Base-by-base conservation (phyloP, 2,888 invertebrate species). In the Erpobdella octoculata region DNA sequence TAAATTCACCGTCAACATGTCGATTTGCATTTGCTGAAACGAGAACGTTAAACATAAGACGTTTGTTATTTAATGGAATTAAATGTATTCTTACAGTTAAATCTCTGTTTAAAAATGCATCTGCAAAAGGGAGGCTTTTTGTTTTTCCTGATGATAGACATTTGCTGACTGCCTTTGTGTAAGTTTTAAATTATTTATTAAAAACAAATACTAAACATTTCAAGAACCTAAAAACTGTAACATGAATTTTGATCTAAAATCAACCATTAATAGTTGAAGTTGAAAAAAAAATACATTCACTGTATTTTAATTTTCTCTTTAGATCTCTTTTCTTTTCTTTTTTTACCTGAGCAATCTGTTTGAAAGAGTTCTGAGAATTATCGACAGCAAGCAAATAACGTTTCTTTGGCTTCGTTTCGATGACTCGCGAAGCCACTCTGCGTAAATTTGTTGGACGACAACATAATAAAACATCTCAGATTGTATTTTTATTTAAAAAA, bases 1-100 rank as follows among this genome's bases (percentile, higher is more conserved):
- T 1, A 53, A 28, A 53, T 53, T 28, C 21, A 53, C 8, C 5
- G 21, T 53, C 53, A 53, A 15, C 12, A 53, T 5, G 53, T 53
- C 53, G 8, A 53, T 53, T 53, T 53, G 53, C 53, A 53, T 53
- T 53, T 53, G 53, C 53, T 53, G n/a, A 53, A 53, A 53, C n/a
- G 28, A 53, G n/a, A 28, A 53, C 21, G 12, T 53, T 3, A 6
- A 5, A 9, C 6, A 1, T 12, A 12, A 9, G n/a, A 28, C 1
- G 28, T n/a, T 8, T 53, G 3, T 18, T n/a, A 46, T 53, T 1
- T 53, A 12, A 53, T 8, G n/a, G n/a, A n/a, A n/a, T n/a, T n/a
- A 53, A 53, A 1, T 3, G 12, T 6, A 48, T 21, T 2, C 3
- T 21, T 25, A 53, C 53, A 8, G 53, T 53, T 12, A 53, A n/a